phyloP scores from a whole-genome alignment of 1,140 invertebrate genomes.

The Scylla paramamosain region DNA sequence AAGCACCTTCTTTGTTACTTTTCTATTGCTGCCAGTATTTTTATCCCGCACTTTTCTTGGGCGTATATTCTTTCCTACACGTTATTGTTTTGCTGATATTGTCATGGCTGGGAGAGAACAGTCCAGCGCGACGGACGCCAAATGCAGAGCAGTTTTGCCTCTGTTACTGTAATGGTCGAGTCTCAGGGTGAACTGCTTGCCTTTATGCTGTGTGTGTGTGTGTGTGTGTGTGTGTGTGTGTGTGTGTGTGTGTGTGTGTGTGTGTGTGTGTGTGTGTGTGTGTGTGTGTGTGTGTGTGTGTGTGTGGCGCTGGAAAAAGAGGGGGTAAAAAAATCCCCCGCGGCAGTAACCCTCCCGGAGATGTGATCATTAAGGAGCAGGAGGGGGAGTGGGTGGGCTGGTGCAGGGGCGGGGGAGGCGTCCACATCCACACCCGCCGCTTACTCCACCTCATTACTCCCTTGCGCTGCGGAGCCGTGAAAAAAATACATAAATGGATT shows the following conservation, averaged over 20 bases:
- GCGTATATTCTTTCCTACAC: no score
- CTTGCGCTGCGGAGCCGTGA: background rate
- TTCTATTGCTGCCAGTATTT: no score
- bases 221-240: constrained; percentile 40
- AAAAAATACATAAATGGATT: background rate
- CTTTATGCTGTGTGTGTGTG: constrained; percentile 33
- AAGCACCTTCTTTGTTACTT: no score
- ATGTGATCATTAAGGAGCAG: background rate
- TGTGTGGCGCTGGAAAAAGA: background rate
- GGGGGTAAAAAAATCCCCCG: background rate
- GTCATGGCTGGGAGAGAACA: no score
- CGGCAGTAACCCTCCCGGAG: background rate
- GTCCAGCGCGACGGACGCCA: no score
- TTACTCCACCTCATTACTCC: constrained; percentile 5
- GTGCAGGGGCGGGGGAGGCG: background rate
- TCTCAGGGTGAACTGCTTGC: background rate
- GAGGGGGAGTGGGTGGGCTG: background rate
- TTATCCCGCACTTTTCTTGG: no score
- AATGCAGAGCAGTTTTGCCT: background rate
- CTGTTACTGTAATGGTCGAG: background rate
- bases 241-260: constrained; percentile 45
- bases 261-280: constrained; percentile 38
- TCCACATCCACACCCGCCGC: background rate
- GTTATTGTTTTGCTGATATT: no score
- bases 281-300: constrained; percentile 29